Percentiles rank a stretch among this genome's conserved stretches.
Conservation (phyloP, 35 echinoderm and acorn worm species). For the Ptychodera flava region DNA sequence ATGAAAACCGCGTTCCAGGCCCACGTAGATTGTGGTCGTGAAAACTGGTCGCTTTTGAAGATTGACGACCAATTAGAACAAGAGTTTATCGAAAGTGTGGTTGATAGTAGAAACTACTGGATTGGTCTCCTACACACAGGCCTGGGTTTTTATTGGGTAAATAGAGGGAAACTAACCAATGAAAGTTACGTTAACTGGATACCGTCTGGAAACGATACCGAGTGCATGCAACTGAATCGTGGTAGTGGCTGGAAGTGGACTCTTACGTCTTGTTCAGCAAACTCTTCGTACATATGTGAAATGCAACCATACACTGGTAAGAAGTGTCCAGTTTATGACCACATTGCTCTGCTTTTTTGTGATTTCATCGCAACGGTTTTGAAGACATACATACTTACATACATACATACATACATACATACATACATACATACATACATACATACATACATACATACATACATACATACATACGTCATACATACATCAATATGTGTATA, state of each 20-base stretch:
- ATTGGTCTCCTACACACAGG: too few species aligned
- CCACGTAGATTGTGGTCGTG: too few species aligned
- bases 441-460: slow-evolving; percentile 2
- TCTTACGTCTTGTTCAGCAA: background rate
- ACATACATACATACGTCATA: background rate
- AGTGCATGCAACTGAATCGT: background rate
- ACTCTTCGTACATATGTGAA: background rate
- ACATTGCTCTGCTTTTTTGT: too few species aligned
- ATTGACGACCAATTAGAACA: too few species aligned
- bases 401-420: slow-evolving; percentile 2
- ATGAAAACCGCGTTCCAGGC: too few species aligned
- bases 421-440: slow-evolving; percentile 2
- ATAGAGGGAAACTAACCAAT: too few species aligned
- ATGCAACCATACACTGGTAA: background rate
- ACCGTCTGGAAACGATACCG: background rate
- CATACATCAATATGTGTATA: background rate
- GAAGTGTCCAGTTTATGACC: background rate
- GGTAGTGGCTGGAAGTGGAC: background rate
- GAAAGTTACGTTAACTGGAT: background rate
- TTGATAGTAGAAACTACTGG: too few species aligned
- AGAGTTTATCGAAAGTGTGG: too few species aligned
- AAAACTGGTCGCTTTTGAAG: too few species aligned
- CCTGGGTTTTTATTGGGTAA: too few species aligned
- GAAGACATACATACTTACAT: background rate
- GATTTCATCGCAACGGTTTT: background rate